Evolutionary conservation across 2,797 vertebrate species (phyloP).

Genomic region (Eulemur albifrons): DNA sequence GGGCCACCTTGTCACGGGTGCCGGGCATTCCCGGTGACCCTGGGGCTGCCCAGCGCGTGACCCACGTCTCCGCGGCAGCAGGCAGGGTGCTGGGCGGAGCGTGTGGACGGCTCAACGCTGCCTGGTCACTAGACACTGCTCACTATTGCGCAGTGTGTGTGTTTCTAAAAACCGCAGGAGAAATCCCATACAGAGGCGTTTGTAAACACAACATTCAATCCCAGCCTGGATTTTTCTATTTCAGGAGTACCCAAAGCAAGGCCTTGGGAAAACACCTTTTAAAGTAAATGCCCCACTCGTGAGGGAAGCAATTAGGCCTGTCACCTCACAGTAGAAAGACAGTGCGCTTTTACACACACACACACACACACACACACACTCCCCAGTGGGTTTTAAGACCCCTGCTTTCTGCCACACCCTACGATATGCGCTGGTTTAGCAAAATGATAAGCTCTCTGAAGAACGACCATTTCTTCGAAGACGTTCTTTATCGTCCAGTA

Average conservation of each 20-base stretch:
- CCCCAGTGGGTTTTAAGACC: background rate
- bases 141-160: accelerated
- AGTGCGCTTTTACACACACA: no score
- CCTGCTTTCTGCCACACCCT: background rate
- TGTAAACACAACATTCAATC: background rate
- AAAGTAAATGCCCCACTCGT: background rate
- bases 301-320: background rate
- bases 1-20: background rate
- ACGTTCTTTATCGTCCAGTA: background rate
- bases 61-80: accelerated
- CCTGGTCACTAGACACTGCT: accelerated
- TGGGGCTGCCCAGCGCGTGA: accelerated
- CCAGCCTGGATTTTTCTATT: background rate
- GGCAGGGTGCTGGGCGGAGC: accelerated
- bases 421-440: background rate
- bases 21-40: accelerated
- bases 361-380: no score
- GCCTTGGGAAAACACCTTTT: background rate
- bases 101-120: accelerated
- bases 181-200: background rate
- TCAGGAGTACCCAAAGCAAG: background rate
- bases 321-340: background rate
- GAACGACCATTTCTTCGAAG: background rate
- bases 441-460: background rate
- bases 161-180: background rate